Percentiles rank a stretch among this genome's conserved stretches.
Evolutionary conservation across 1,140 invertebrate genomes (phyloP).

Genomic region (Drosophila sucinea): DNA sequence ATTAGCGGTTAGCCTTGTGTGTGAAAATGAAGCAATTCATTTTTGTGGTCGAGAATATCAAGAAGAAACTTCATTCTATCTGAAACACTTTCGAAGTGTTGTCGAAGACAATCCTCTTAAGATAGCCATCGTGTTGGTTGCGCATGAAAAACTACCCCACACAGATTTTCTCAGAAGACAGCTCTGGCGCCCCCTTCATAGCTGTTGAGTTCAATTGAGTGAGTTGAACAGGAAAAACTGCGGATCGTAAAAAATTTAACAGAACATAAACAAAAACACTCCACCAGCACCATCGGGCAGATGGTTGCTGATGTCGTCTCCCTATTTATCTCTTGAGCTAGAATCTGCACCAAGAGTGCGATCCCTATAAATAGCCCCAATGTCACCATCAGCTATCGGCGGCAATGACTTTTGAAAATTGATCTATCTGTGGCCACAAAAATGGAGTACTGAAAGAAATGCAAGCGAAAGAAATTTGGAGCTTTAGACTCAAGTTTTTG

Average conservation of each 20-base stretch:
- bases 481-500: background rate
- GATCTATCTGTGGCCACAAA: background rate
- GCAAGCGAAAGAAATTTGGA: background rate
- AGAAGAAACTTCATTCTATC: background rate
- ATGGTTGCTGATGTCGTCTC: conserved; percentile 21
- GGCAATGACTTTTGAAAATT: conserved; percentile 35
- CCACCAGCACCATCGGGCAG: conserved; percentile 30
- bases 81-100: conserved; percentile 17
- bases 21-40: conserved; percentile 5
- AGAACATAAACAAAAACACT: conserved; percentile 48
- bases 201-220: conserved; percentile 49
- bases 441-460: background rate
- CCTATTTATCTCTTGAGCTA: conserved; percentile 6
- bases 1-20: conserved; percentile 39
- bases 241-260: conserved; percentile 55
- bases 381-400: conserved; percentile 36
- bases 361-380: conserved; percentile 52
- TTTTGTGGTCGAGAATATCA: background rate
- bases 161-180: conserved; percentile 51
- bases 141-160: conserved; percentile 49
- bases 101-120: background rate
- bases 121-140: background rate
- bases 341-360: conserved; percentile 26
- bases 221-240: conserved; percentile 21
- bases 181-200: background rate